A percentile compares a stretch with the other conserved stretches of the same genome.
phyloP scores from a whole-genome alignment of 2,888 invertebrate species.

The Calephelis perditalis region DNA sequence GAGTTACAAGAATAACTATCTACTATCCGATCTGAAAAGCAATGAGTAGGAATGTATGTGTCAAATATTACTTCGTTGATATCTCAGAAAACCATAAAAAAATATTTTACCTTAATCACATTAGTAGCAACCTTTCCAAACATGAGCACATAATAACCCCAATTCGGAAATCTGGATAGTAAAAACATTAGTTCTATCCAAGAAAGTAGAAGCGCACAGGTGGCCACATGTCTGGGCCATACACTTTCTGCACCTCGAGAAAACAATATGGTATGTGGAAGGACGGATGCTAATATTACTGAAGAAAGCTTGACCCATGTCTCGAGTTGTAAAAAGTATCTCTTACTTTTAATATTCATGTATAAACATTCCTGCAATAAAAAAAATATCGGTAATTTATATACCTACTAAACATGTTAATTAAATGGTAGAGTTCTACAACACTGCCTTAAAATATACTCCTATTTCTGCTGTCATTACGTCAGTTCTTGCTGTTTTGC shows the following conservation, averaged over 20 bases:
- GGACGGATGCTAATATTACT: conserved; percentile 56
- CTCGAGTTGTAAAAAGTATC: conserved; percentile 73
- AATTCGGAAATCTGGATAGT: conserved; percentile 74
- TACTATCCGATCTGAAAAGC: too few species aligned
- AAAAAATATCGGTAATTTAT: background rate
- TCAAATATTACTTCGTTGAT: too few species aligned
- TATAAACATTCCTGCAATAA: conserved; percentile 70
- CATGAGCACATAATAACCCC: conserved; percentile 80
- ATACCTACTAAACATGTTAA: too few species aligned
- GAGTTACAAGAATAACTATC: too few species aligned
- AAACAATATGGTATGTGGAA: conserved; percentile 52
- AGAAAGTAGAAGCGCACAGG: conserved; percentile 68
- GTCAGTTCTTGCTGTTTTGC: too few species aligned
- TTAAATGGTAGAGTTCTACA: too few species aligned
- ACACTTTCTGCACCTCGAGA: conserved; percentile 39
- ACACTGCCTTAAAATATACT: too few species aligned
- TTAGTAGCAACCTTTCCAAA: conserved; percentile 78
- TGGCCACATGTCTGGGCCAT: conserved; percentile 72
- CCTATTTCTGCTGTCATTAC: too few species aligned
- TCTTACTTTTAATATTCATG: conserved; percentile 64
- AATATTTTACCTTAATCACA: conserved; percentile 64
- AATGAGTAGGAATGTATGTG: too few species aligned
- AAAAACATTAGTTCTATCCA: conserved; percentile 79
- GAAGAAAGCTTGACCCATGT: conserved; percentile 77
- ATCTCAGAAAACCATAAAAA: background rate